Base-by-base conservation (phyloP, 2,113 vertebrate genomes). In the Halichoeres trimaculatus region DNA sequence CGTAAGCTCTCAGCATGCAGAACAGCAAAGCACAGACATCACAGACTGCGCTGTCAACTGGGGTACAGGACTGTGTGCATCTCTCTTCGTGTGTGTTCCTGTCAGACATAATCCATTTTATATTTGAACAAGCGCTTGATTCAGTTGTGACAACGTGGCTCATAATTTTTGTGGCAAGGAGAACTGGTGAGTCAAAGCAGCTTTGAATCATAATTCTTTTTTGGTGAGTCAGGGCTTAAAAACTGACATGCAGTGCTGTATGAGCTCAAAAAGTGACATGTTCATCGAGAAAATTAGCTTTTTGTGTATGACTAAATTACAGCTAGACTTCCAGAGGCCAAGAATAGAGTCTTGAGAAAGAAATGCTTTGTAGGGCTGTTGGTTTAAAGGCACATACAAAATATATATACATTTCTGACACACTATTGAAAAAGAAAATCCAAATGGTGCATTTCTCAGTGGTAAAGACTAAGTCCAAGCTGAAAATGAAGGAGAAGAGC, bases 101-200 rank as follows among this genome's bases (percentile, higher is more conserved):
- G 50, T 74, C 56, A 55, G 53, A 57, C 36, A 62, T 78, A 76
- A 79, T 70, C 70, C 60, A 22, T 38, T 72, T 76, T 24, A 63
- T 64, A 8, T 76, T 79, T 68, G 43, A 81, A 63, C 58, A 74
- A 43, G 36, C 11, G 36, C 53, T 68, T 64, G 71, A 88, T 69
- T 81, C 57, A 69, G 64, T 76, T 35, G 52, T 79, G 64, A 81
- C 52, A 52, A 76, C 58, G 56, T 64, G 69, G 56, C 76, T 76
- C 55, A 47, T 65, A 23, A 34, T 56, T 48, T 80, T 56, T 72
- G 35, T 61, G 47, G n/a, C 17, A 24, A 58, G 68, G 17, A 66
- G 56, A 45, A 47, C 36, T 36, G 30, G 8, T 59, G 51, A 64
- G 24, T 81, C 11, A 63, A 71, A 75, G 35, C 67, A 59, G 60